Evolutionary conservation across 1,140 invertebrate species (phyloP).

Genomic region (Caenorhabditis tropicalis): DNA sequence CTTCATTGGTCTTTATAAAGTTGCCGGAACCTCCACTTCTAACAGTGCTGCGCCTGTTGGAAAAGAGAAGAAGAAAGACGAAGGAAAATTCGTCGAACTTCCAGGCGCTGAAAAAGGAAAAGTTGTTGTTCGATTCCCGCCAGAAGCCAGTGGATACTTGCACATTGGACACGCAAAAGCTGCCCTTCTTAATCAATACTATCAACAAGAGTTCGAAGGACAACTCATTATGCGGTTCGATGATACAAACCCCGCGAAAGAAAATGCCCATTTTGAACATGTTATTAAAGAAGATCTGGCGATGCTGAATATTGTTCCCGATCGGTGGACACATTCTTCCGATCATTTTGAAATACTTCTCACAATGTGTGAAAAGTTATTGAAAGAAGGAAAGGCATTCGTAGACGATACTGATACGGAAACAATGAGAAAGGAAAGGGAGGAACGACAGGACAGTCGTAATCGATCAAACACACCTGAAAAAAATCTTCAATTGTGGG

Average conservation of each 20-base stretch:
- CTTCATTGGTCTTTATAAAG: constrained; percentile 2
- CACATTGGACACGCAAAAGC: constrained; percentile 99
- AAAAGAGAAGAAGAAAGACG: constrained; percentile 74
- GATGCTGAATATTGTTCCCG: constrained; percentile 88
- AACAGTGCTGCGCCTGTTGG: too few species aligned
- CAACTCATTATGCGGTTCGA: constrained; percentile 98
- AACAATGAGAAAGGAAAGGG: constrained; percentile 91
- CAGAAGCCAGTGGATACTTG: constrained; percentile 92
- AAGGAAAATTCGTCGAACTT: constrained; percentile 95
- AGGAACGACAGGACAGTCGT: constrained; percentile 84
- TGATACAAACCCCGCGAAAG: constrained; percentile 99
- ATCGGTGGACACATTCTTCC: constrained; percentile 92
- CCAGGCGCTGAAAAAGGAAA: constrained; percentile 94
- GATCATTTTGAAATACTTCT: constrained; percentile 94
- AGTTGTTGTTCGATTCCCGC: constrained; percentile 92
- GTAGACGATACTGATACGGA: constrained; percentile 94
- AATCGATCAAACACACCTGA: constrained; percentile 78
- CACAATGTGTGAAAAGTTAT: constrained; percentile 84
- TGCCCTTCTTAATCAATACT: constrained; percentile 95
- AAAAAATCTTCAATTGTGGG: constrained; percentile 88
- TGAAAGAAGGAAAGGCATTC: constrained; percentile 88
- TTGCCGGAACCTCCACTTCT: too few species aligned
- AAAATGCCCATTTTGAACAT: constrained; percentile 94
- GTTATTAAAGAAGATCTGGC: constrained; percentile 94
- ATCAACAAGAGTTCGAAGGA: constrained; percentile 87